Percentiles rank a stretch among this genome's conserved stretches.
phyloP scores from a whole-genome alignment of 2,797 vertebrate genomes.

The Meriones psammophilus region DNA sequence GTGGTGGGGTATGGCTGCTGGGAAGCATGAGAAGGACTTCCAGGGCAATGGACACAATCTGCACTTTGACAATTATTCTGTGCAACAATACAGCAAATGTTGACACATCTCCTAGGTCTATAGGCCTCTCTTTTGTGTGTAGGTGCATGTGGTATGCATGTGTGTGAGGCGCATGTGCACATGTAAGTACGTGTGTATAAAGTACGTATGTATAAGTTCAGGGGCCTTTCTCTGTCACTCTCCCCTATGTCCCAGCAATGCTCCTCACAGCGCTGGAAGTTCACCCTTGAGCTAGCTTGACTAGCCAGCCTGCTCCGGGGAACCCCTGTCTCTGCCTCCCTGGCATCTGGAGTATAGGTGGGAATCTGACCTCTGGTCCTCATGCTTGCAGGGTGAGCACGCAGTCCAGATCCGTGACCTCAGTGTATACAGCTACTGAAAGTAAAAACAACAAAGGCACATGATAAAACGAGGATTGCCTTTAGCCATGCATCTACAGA shows the following conservation, averaged over 20 bases:
- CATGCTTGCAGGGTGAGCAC: not conserved
- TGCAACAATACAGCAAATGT: not conserved
- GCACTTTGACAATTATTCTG: not conserved
- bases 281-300: not conserved
- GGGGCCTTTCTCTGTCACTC: too few species aligned
- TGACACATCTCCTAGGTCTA: not conserved
- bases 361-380: not conserved
- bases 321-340: not conserved
- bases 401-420: not conserved
- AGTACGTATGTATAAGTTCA: too few species aligned
- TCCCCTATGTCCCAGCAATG: too few species aligned
- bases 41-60: not conserved
- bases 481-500: conserved; percentile 1
- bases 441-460: not conserved
- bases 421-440: not conserved
- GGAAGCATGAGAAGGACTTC: not conserved
- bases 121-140: not conserved
- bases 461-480: not conserved
- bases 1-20: not conserved
- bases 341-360: not conserved
- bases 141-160: not conserved
- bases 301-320: not conserved
- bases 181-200: not conserved
- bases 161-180: not conserved
- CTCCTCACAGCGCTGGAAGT: not conserved